These are phyloP conservation scores for Trichomycterus rosablanca DNA, from an alignment of 2,113 vertebrate species.

Conservation along the genomic window DNA sequence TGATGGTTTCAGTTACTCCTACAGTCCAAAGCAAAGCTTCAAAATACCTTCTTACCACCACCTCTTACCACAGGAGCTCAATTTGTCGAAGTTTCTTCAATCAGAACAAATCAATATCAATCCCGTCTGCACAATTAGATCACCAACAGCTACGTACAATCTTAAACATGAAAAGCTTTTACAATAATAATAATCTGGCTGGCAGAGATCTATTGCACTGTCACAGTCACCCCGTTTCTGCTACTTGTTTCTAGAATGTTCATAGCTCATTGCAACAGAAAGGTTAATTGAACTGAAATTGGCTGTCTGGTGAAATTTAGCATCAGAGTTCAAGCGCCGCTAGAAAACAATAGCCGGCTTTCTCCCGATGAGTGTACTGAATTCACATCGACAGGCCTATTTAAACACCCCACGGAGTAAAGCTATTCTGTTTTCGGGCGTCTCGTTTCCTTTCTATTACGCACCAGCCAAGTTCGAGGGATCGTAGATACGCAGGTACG, in stretches of 20 bases:
- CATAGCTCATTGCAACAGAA: conserved; percentile 49
- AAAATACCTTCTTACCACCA: background rate
- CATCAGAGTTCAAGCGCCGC: conserved; percentile 21
- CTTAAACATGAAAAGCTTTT: too few species aligned
- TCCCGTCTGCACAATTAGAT: too few species aligned
- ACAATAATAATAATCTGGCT: background rate
- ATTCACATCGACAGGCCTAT: conserved; percentile 16
- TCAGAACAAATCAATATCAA: too few species aligned
- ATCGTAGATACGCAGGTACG: background rate
- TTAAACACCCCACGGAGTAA: background rate
- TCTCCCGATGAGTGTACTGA: conserved; percentile 17
- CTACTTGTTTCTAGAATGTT: conserved; percentile 56
- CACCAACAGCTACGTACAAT: too few species aligned
- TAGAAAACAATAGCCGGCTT: conserved; percentile 40
- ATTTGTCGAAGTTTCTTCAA: too few species aligned
- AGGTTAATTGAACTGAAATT: conserved; percentile 63
- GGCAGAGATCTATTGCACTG: conserved; percentile 21
- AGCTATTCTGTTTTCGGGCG: background rate
- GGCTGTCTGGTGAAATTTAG: conserved; percentile 48
- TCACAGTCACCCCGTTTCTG: conserved; percentile 27
- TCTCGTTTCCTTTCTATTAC: conserved; percentile 1
- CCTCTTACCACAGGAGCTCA: background rate
- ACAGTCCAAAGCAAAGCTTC: background rate
- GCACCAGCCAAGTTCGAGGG: background rate
- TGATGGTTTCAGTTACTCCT: background rate